These are phyloP conservation scores for Sarcophaga subvicina DNA, from an alignment of 2,888 invertebrate species.

Conservation along the genomic window DNA sequence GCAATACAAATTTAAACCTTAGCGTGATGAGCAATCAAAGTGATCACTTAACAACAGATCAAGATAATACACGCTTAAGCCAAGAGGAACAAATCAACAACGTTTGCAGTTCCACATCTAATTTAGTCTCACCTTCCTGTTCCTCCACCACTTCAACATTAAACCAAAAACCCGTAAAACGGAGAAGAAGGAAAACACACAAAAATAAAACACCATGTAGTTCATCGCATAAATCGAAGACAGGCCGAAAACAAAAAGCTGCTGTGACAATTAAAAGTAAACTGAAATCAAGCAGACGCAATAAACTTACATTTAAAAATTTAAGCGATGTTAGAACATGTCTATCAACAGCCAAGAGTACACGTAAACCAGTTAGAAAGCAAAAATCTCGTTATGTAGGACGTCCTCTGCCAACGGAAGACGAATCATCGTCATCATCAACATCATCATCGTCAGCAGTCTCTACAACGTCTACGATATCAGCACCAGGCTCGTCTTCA, in stretches of 20 bases:
- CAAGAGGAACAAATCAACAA: conserved; percentile 36
- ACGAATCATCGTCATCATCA: conserved; percentile 23
- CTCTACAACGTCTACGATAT: background rate
- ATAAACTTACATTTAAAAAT: conserved; percentile 55
- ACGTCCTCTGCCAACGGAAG: too few relatives aligned
- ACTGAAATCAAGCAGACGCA: conserved; percentile 19
- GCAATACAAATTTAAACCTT: background rate
- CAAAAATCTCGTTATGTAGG: conserved; percentile 6
- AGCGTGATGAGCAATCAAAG: too few relatives aligned
- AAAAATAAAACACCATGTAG: conserved; percentile 35
- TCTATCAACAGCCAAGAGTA: conserved; percentile 6
- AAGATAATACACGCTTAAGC: background rate
- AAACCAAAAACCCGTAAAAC: too few relatives aligned
- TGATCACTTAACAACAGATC: too few relatives aligned
- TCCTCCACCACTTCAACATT: background rate
- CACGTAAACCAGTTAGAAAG: conserved; percentile 10
- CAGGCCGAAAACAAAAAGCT: background rate
- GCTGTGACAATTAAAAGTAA: conserved; percentile 26
- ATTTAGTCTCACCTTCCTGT: conserved; percentile 13
- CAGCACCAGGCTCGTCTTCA: conserved; percentile 32
- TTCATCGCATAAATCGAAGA: too few relatives aligned
- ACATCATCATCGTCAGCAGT: conserved; percentile 35
- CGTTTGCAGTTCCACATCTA: conserved; percentile 43
- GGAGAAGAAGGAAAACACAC: background rate
- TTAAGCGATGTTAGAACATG: conserved; percentile 28